Base-by-base conservation (phyloP, 2,888 invertebrate species). In the Lysandra bellargus region DNA sequence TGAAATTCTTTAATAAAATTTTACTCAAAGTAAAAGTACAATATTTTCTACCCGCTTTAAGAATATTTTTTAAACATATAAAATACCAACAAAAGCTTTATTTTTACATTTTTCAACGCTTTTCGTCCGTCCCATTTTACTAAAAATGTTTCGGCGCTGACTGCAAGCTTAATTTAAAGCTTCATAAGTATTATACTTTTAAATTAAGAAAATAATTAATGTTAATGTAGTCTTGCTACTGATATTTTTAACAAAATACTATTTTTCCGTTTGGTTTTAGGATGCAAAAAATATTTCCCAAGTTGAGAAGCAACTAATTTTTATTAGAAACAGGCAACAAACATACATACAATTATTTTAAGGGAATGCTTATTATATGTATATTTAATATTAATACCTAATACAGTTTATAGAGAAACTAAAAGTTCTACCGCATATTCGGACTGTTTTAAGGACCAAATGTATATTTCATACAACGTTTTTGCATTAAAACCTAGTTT, bases 401-500 rank as follows among this genome's bases (percentile, higher is more conserved):
- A 72, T 33, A 60, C 6, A 73, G n/a, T n/a, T 17, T 17, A 37
- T 53, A 53, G 53, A 3, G 2, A 4, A 53, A 14, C 14, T 12
- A 4, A 14, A 53, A 53, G 17, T 73, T 37, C 72, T 72, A 9
- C 72, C 72, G 12, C 33, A 4, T 40, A 37, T 44, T 73, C 4
- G 40, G 17, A 73, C 2, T 74, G 5, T 74, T 73, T 73, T 64
- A 12, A 30, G 64, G 40, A 73, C 17, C 37, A 40, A 17, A 40
- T n/a, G 40, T 44, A n/a, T 74, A 44, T 44, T 40, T 69, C 33
- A 69, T 33, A 44, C 73, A 73, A 73, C 37, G 37, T 72, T 72
- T 72, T 72, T 44, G n/a, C 73, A 74, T 74, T 74, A 74, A 74
- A 74, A 74, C 73, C 73, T n/a, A 74, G n/a, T 44, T 74, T 74